These are phyloP conservation scores for Plumapathes pennacea DNA, from an alignment of 92 coral and sea anemone genomes.

Conservation along the genomic window DNA sequence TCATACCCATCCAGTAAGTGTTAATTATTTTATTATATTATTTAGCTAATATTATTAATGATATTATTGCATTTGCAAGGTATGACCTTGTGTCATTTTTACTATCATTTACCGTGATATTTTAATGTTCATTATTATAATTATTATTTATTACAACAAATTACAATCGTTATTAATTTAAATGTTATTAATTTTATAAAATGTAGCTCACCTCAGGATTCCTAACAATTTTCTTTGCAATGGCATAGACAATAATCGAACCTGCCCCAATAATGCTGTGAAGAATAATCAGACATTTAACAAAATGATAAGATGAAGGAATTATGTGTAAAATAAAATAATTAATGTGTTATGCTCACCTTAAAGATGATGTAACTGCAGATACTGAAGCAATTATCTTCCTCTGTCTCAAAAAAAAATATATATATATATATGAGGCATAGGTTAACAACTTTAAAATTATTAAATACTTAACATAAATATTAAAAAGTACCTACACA, in stretches of 20 bases:
- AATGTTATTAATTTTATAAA: neutral
- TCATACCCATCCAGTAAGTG: too few species aligned
- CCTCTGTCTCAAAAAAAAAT: conserved; percentile 15
- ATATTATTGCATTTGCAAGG: too few species aligned
- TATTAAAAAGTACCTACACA: too few species aligned
- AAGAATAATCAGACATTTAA: neutral
- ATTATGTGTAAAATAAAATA: neutral
- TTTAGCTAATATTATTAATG: too few species aligned
- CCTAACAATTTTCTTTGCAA: conserved; percentile 53
- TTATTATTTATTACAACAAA: neutral
- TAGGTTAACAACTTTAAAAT: too few species aligned
- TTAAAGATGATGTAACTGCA: conserved; percentile 60
- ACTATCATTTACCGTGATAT: neutral
- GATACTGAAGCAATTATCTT: conserved; percentile 48
- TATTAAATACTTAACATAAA: too few species aligned
- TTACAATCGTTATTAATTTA: neutral
- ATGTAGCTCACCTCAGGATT: conserved; percentile 64
- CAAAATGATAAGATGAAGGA: neutral
- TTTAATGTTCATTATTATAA: neutral
- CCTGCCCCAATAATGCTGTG: conserved; percentile 76
- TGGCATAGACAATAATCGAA: conserved; percentile 65
- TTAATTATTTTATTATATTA: too few species aligned
- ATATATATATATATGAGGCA: too few species aligned
- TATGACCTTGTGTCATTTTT: too few species aligned
- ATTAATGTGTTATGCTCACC: conserved; percentile 24